Evolutionary conservation across 92 coral and sea anemone genomes (phyloP), one percentile per base, ranked within the genome.

Genomic region (Pocillopora grandis): DNA sequence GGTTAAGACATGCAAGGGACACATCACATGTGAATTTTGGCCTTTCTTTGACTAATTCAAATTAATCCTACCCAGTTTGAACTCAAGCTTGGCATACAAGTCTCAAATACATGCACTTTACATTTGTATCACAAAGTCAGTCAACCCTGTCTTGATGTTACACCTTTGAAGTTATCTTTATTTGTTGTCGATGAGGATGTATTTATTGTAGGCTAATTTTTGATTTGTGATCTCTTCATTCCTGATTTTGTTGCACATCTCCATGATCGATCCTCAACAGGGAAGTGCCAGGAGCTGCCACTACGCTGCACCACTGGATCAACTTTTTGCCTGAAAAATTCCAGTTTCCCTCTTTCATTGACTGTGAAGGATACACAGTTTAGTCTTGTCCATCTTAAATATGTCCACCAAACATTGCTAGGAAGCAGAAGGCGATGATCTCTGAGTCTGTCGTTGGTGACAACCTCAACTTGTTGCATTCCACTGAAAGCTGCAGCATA

Each of bases 301-400:
- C 94, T 88, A 76, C 78, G 84, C 77, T 94, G 99, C 37, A 96
- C 92, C 17, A 94, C 95, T 11, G 98, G 96, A 78, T 96, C 99
- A 91, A 89, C 94, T 37, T 57, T 60, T 61, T 92, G 89, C 65
- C 77, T 92, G 42, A 65, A 67, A 77, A 96, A 82, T 35, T 19
- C 58, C 16, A 94, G 66, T 66, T 70, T 89, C 16, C 79, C 88
- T 62, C 86, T 84, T 73, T 58, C 72, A 11, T 27, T 65, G 60
- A 81, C 56, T 80, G 86, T 60, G 76, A 96, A 91, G 75, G 90
- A 58, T 18, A 94, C 67, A 71, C 92, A 92, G 23, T 96, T 93
- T 66, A 90, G 76, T 57, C 99, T 81, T 48, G 93, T 89, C 99
- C 99, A 96, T 66, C 91, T 92, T 65, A 96, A 84, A 76, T 84